A percentile compares a stretch with the other conserved stretches of the same genome.
Evolutionary conservation across 2,797 vertebrate genomes (phyloP).

Genomic region (Lepilemur septentrionalis): DNA sequence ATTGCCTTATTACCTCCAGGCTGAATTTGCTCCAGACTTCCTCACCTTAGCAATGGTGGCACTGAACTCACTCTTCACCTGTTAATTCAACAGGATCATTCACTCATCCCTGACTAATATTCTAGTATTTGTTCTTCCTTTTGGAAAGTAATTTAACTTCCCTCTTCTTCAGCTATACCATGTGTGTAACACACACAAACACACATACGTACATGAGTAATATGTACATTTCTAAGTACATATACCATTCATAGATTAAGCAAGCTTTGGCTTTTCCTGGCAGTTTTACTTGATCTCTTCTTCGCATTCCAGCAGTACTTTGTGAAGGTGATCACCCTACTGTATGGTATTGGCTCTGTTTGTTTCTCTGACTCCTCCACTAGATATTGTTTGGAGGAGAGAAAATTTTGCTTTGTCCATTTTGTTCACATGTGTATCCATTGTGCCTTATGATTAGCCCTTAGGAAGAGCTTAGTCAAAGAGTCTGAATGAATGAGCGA

Average conservation of each 20-base stretch:
- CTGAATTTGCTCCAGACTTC: neutral
- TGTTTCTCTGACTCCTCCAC: neutral
- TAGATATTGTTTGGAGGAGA: neutral
- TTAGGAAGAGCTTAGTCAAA: neutral
- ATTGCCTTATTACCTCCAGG: neutral
- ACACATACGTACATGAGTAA: rapidly evolving
- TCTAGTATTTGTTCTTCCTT: neutral
- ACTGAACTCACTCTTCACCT: neutral
- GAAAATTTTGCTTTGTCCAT: neutral
- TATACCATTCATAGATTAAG: neutral
- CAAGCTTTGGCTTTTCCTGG: neutral
- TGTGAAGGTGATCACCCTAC: neutral
- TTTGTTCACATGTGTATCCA: neutral
- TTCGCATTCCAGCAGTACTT: neutral
- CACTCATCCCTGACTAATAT: neutral
- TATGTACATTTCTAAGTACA: neutral
- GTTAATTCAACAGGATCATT: neutral
- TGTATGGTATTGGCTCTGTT: rapidly evolving
- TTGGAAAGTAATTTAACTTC: neutral
- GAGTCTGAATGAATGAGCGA: neutral
- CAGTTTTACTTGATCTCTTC: neutral
- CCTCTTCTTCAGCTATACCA: neutral
- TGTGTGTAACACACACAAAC: neutral
- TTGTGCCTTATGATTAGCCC: neutral
- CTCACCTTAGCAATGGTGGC: neutral